Evolutionary conservation across 2,797 vertebrate genomes (phyloP), one percentile per base, ranked within the genome.

Genomic region (Nyctalus aviator): DNA sequence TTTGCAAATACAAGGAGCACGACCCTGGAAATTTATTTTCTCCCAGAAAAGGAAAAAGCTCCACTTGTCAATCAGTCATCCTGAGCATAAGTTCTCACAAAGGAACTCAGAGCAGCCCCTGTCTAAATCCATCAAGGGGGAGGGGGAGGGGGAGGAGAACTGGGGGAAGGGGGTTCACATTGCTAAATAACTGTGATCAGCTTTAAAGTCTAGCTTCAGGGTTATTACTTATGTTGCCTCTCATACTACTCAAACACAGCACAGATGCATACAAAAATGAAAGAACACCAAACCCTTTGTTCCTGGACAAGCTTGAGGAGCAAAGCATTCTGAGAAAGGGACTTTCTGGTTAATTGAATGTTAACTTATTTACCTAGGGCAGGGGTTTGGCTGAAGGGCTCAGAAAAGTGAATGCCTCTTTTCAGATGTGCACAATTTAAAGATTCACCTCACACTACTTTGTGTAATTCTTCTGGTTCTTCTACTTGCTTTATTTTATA

Each of bases 1-100:
- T 97, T 97, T 98, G 97, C 97, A 98, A 98, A 98, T 96, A 98
- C 87, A 85, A 97, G 94, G 62, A 98, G 93, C 94, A 13, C 92
- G 97, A 98, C 97, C 96, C 94, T 97, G 93, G 96, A 83, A 97
- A 96, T 97, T 93, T 96, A 85, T 90, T 90, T 92, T 69, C 27
- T 79, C 85, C 48, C 53, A 71, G 95, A 96, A 98, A 97, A 85
- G 18, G 77, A 95, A 94, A 98, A 97, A 96, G 64, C 92, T 88
- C 73, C 96, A 91, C 96, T 97, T 98, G 96, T 97, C 97, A 98
- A 94, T 97, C 97, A 97, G 94, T 96, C 92, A 94, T 97, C 95
- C 48, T 96, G 90, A 97, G 96, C 94, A 64, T 57, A 95, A 72
- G 53, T 97, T 96, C 93, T 97, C 95, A 91, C 94, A 95, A 75